Evolutionary conservation across 2,113 vertebrate genomes (phyloP).

Genomic region (Dascyllus trimaculatus): DNA sequence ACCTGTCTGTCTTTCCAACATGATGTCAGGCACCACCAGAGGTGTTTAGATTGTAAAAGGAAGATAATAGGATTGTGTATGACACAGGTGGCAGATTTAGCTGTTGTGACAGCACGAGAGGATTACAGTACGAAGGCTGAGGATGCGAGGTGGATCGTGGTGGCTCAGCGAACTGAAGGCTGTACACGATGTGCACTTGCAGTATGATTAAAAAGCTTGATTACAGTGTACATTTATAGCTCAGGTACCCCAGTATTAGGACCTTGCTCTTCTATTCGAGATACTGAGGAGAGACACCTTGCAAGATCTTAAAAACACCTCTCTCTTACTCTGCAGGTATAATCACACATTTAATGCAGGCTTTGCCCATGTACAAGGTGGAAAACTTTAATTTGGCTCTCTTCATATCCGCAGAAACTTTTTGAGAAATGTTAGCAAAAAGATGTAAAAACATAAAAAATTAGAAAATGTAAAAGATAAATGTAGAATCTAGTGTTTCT

Average conservation of each 20-base stretch:
- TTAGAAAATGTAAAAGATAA: too few species aligned
- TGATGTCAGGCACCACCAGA: conserved; percentile 42
- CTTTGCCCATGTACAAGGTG: neutral
- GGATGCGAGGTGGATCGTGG: conserved; percentile 40
- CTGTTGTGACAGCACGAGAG: conserved; percentile 58
- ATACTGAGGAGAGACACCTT: neutral
- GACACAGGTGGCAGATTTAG: conserved; percentile 64
- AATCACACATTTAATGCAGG: neutral
- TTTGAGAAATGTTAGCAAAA: too few species aligned
- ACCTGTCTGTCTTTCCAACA: conserved; percentile 51
- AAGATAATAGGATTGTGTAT: conserved; percentile 61
- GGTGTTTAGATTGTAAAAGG: conserved; percentile 45
- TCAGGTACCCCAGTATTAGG: conserved; percentile 11
- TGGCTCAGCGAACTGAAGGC: conserved; percentile 46
- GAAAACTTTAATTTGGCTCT: neutral
- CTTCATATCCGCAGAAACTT: too few species aligned
- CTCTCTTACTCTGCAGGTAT: neutral
- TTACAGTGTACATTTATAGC: conserved; percentile 34
- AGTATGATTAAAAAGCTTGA: conserved; percentile 52
- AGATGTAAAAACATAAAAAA: too few species aligned
- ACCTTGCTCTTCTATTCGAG: neutral
- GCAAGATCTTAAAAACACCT: neutral
- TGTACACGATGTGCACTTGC: conserved; percentile 9
- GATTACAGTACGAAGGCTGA: conserved; percentile 54
- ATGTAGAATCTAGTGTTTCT: too few species aligned